Percentiles rank a stretch among this genome's conserved stretches.
Conservation (phyloP, 2,888 invertebrate species). For the Horisme vitalbata region DNA sequence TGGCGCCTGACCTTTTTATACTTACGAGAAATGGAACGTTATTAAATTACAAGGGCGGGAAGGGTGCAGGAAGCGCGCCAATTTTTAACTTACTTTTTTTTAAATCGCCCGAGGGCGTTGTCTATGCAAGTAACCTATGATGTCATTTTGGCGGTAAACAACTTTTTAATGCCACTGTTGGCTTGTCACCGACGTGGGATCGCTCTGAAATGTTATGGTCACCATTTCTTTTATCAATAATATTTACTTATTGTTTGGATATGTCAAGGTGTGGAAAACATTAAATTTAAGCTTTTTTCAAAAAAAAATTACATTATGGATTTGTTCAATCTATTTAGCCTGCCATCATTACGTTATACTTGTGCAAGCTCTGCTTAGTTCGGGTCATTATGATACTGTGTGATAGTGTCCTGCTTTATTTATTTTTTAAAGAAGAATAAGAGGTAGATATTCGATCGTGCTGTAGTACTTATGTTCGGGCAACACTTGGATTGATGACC, state of each 20-base stretch:
- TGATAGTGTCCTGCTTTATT: no score
- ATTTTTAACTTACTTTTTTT: constrained; percentile 41
- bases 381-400: no score
- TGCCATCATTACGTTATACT: no score
- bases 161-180: constrained; percentile 21
- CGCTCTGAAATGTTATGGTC: constrained; percentile 15
- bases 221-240: constrained; percentile 11
- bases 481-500: no score
- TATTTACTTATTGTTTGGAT: constrained; percentile 8
- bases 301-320: no score
- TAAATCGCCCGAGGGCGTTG: constrained; percentile 21
- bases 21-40: constrained; percentile 61
- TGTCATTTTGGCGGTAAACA: constrained; percentile 29
- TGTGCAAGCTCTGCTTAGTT: no score
- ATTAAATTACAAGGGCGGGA: constrained; percentile 74
- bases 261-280: constrained; percentile 13
- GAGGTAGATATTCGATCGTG: no score
- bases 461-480: no score
- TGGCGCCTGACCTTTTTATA: constrained; percentile 69
- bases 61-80: constrained; percentile 73
- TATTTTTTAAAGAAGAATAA: no score
- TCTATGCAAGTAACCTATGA: constrained; percentile 31
- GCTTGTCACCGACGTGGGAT: constrained; percentile 16
- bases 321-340: no score
- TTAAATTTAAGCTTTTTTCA: no score